Evolutionary conservation across 2,113 vertebrate genomes (phyloP), one percentile per base, ranked within the genome.

Genomic region (Platysteira castanea): DNA sequence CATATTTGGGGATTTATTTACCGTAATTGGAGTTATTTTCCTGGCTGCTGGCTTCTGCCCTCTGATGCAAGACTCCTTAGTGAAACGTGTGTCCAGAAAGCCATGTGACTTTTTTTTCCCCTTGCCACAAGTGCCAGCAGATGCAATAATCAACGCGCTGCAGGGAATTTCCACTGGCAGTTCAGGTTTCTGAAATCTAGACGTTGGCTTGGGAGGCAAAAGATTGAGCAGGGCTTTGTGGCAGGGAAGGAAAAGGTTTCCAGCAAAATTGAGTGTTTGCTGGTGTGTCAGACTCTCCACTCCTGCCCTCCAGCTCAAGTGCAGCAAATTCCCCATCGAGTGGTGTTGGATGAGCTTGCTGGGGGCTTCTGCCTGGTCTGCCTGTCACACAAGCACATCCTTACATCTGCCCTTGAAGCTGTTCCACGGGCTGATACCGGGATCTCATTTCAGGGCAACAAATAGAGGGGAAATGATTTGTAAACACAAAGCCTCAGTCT

Each of bases 1-100:
- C 92, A 92, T 97, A 97, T 97, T 97, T 98, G 95, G 95, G 94
- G 96, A 96, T 98, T 96, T 98, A 97, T 98, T 98, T 98, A 97
- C 95, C 89, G 92, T 98, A 98, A 98, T 97, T 95, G 94, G 96
- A 97, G 95, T 95, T 97, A 96, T 94, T 97, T 96, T 97, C 97
- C 89, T 98, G 90, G 96, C 95, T 97, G 96, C 91, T 96, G 94
- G 84, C 95, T 95, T 93, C 93, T 96, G 92, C 96, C 89, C 96
- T 97, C 95, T 92, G 90, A 87, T 92, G 90, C 83, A 96, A 96
- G 95, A 95, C 84, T 97, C 87, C 76, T 71, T 18, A 80, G 94
- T 13, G 23, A 97, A 95, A 93, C n/a, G 84, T 87, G 92, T 94
- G 92, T 96, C 97, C 96, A 97, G 96, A 97, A 97, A 97, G 95